Conservation (phyloP, 2,888 invertebrate species). For the Tridacna crocea region DNA sequence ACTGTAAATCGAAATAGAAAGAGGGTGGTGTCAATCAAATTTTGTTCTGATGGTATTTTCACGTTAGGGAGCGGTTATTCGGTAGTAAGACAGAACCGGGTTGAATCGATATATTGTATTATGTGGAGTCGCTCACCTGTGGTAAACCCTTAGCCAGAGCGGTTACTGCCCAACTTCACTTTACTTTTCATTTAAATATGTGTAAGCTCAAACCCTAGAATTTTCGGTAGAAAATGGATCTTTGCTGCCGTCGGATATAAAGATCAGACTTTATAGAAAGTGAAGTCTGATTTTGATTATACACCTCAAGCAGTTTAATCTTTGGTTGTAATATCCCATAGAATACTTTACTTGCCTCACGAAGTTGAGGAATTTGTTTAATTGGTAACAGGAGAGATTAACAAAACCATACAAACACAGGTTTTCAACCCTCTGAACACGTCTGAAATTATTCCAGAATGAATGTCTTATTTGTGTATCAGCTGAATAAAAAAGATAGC, state of each 20-base stretch:
- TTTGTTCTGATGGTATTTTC: neutral
- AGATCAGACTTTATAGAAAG: too few species aligned
- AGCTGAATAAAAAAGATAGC: neutral
- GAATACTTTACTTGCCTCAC: too few species aligned
- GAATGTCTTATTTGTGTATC: neutral
- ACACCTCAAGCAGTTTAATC: too few species aligned
- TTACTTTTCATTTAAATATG: neutral
- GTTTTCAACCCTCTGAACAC: neutral
- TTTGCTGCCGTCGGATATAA: too few species aligned
- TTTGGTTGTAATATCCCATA: too few species aligned
- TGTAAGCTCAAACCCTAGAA: neutral
- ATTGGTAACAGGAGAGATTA: too few species aligned
- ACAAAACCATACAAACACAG: too few species aligned
- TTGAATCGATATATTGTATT: constrained; percentile 22
- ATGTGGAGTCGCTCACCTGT: constrained; percentile 49
- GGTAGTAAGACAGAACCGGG: constrained; percentile 15
- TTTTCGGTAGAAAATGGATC: too few species aligned
- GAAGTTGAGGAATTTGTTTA: too few species aligned
- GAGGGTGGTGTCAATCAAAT: neutral
- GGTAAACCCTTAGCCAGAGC: constrained; percentile 14
- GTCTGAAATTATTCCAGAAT: neutral
- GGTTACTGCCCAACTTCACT: too few species aligned
- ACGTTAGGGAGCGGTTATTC: constrained; percentile 26
- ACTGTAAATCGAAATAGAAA: too few species aligned
- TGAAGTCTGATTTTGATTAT: too few species aligned